Percentiles rank a stretch among this genome's conserved stretches.
These are phyloP conservation scores for Drosophila peninsularis DNA, from an alignment of 2,888 invertebrate species.

Conservation along the genomic window DNA sequence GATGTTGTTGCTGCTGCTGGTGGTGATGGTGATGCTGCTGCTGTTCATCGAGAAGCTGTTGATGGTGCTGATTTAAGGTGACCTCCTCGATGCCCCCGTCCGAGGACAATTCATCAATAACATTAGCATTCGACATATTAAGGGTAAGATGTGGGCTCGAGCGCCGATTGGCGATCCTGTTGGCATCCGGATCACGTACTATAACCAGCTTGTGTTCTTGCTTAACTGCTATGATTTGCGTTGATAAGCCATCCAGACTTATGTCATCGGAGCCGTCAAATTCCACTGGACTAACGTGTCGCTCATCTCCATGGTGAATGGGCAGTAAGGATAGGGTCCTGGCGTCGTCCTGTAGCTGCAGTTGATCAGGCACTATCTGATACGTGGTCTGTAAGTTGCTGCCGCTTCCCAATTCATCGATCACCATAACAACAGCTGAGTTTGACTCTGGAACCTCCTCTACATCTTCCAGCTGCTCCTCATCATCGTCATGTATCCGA, in stretches of 20 bases:
- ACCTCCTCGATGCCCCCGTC: slow-evolving; percentile 74
- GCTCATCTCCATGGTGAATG: slow-evolving; percentile 48
- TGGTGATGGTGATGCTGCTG: slow-evolving; percentile 68
- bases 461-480: background rate
- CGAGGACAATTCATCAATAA: slow-evolving; percentile 73
- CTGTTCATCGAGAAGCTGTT: slow-evolving; percentile 64
- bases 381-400: slow-evolving; percentile 62
- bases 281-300: slow-evolving; percentile 70
- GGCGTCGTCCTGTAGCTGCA: slow-evolving; percentile 41
- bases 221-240: slow-evolving; percentile 73
- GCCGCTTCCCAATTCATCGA: slow-evolving; percentile 73
- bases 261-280: slow-evolving; percentile 77
- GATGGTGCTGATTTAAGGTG: slow-evolving; percentile 78
- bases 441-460: slow-evolving; percentile 45
- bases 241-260: slow-evolving; percentile 73
- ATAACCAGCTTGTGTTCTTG: slow-evolving; percentile 80
- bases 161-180: slow-evolving; percentile 21
- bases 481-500: slow-evolving; percentile 38
- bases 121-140: slow-evolving; percentile 40
- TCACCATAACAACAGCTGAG: slow-evolving; percentile 82
- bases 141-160: slow-evolving; percentile 20
- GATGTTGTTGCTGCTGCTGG: slow-evolving; percentile 40
- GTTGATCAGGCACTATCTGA: slow-evolving; percentile 64
- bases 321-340: slow-evolving; percentile 45
- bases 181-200: slow-evolving; percentile 30